A percentile compares a stretch with the other conserved stretches of the same genome.
phyloP scores from a whole-genome alignment of 2,888 invertebrate genomes.

The Pristionchus japonicus region DNA sequence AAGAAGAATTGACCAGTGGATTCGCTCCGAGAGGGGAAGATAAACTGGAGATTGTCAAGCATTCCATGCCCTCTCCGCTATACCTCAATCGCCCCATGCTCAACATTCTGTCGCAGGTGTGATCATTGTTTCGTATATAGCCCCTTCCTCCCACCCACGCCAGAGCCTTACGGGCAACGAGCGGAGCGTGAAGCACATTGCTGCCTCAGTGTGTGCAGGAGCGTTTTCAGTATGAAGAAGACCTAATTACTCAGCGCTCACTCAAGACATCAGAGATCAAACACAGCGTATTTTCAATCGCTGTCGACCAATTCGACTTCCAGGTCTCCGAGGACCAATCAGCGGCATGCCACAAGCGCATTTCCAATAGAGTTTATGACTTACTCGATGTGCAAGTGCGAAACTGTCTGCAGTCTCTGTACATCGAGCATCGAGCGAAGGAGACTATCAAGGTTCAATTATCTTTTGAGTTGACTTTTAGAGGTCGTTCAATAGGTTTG shows the following conservation, averaged over 20 bases:
- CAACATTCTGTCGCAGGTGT: conserved; percentile 74
- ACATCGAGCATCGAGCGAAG: neutral
- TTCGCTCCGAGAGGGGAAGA: no score
- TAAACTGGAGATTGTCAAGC: conserved; percentile 69
- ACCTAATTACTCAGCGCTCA: no score
- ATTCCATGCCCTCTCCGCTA: conserved; percentile 66
- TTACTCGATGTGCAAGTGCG: conserved; percentile 68
- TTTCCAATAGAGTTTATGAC: conserved; percentile 65
- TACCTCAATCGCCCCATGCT: conserved; percentile 75
- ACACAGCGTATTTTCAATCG: no score
- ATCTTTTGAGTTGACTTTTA: no score
- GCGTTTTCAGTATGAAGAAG: no score
- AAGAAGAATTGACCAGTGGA: neutral
- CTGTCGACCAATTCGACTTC: no score
- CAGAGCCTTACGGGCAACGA: no score
- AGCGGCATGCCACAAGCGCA: conserved; percentile 53
- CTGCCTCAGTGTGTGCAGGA: no score
- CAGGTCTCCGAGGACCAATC: conserved; percentile 22
- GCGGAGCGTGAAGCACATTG: no score
- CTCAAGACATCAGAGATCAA: no score
- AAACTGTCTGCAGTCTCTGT: neutral
- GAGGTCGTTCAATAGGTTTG: neutral
- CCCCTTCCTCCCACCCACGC: no score
- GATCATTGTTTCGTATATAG: neutral
- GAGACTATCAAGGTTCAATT: neutral